Evolutionary conservation across 2,888 invertebrate genomes (phyloP), one percentile per base, ranked within the genome.

Genomic region (Phanerotoma sp.): DNA sequence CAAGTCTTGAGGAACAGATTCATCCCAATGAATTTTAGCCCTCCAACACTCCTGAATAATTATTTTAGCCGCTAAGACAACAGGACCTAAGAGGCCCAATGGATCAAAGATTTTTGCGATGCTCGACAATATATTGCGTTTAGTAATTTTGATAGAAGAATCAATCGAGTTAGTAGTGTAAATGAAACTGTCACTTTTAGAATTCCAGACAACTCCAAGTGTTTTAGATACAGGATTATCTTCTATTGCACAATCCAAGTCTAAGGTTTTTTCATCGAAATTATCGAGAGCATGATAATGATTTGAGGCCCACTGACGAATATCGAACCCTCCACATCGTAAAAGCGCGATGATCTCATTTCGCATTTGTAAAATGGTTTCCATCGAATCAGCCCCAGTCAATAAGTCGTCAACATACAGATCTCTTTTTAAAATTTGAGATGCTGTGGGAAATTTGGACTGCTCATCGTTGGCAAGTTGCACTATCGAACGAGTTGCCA

Each of bases 281-380:
- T 57, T 52, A 32, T 58, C 58, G 6, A 58, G 45, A 16, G 55
- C 35, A 3, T 16, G 20, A 25, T 5, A 35, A 25, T 61, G 44
- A 60, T 63, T 62, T 1, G 62, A 61, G 1, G 61, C 49, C 64
- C 60, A 65, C 49, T 73, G 68, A 18, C 70, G 64, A 4, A 73
- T 48, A 4, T 61, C 40, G 52, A 74, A 73, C 0, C 72, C 70
- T 5, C 67, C 72, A 5, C 54, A 55, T 28, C 44, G 54, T 20
- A 73, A 32, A 6, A 70, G 28, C 2, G 49, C 18, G 4, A 22
- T 64, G 5, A 66, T 47, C 38, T 67, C 57, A 16, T 64, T 56
- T 7, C 61, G 56, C 37, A 61, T 49, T 35, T 57, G 54, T 15
- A 69, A 28, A 4, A 41, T 41, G 25, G 62, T 22, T 63, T 58